These are phyloP conservation scores for Ectemnius lituratus DNA, from an alignment of 2,888 invertebrate genomes.

Conservation along the genomic window DNA sequence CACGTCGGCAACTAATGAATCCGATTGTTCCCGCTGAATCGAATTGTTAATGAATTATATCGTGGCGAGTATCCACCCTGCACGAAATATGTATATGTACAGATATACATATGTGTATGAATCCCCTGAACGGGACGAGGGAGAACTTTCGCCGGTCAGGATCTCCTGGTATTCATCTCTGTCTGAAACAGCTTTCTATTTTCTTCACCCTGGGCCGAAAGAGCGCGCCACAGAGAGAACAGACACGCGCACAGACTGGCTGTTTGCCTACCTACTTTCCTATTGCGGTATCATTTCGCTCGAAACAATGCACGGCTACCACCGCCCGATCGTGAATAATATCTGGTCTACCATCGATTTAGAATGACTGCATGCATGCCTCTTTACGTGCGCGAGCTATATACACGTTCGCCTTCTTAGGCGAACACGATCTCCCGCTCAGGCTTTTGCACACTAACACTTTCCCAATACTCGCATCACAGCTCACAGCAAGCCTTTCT, in stretches of 20 bases:
- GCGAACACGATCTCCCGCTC: slow-evolving; percentile 1
- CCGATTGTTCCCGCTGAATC: slow-evolving; percentile 74
- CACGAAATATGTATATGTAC: slow-evolving; percentile 21
- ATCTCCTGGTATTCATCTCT: slow-evolving; percentile 54
- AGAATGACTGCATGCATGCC: slow-evolving; percentile 11
- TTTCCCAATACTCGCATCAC: slow-evolving; percentile 5
- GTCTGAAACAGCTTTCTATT: slow-evolving; percentile 46
- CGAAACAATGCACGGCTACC: slow-evolving; percentile 54
- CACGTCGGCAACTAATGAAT: slow-evolving; percentile 70
- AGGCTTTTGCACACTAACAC: background rate
- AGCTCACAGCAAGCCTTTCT: background rate
- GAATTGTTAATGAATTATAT: slow-evolving; percentile 75
- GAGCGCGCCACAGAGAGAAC: slow-evolving; percentile 24
- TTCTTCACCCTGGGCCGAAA: slow-evolving; percentile 26
- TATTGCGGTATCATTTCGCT: slow-evolving; percentile 48
- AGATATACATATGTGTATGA: slow-evolving; percentile 1
- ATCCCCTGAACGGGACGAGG: slow-evolving; percentile 8
- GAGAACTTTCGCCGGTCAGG: slow-evolving; percentile 37
- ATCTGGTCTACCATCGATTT: slow-evolving; percentile 40
- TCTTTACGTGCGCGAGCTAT: background rate
- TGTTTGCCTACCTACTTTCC: slow-evolving; percentile 39
- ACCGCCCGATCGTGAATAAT: slow-evolving; percentile 61
- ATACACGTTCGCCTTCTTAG: background rate
- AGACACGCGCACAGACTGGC: background rate
- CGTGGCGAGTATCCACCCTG: slow-evolving; percentile 53